Base-by-base conservation (phyloP, 2,888 invertebrate species). In the Odontothrips loti region DNA sequence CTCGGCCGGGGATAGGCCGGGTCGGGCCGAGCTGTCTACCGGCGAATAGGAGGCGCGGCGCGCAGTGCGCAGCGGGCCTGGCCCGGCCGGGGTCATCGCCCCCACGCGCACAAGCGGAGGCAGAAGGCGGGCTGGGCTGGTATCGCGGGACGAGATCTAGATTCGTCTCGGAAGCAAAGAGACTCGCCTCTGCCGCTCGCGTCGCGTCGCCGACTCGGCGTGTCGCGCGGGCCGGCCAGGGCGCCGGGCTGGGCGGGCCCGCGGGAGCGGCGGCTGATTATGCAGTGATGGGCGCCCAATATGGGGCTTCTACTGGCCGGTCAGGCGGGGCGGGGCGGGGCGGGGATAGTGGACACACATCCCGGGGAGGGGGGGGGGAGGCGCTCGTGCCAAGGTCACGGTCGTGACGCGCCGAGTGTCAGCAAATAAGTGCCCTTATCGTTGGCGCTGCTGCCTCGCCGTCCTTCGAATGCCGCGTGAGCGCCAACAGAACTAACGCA, bases 321-420 rank as follows among this genome's bases (percentile, higher is more conserved):
- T 3, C 51, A 3, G 51, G 15, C 58, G 10, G 15, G 58, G 58
- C 58, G 58, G 58, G 58, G 58, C 58, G 58, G 10, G 58, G 58
- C 17, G 58, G 17, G 15, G 58, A 43, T 10, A 58, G 58, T n/a
- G 17, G 58, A n/a, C 58, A 15, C n/a, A 58, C 58, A n/a, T 11
- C 15, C 58, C 58, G 58, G 51, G 12, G 51, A 20, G 51, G 51
- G 12, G 58, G 58, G 51, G 51, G 51, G 12, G 58, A 15, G 58
- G 58, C 58, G 58, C 58, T 58, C 58, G 58, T 58, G 58, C 58
- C 58, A 58, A 58, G 58, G 58, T 58, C 58, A 58, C 58, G 58
- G 58, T 15, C 58, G 58, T 58, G 34, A 43, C 34, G 34, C 34
- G 34, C 34, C 3, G 34, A 43, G 34, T 43, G 34, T 43, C 34